These are phyloP conservation scores for Bombus turneri DNA, from an alignment of 1,140 invertebrate species.

Conservation along the genomic window DNA sequence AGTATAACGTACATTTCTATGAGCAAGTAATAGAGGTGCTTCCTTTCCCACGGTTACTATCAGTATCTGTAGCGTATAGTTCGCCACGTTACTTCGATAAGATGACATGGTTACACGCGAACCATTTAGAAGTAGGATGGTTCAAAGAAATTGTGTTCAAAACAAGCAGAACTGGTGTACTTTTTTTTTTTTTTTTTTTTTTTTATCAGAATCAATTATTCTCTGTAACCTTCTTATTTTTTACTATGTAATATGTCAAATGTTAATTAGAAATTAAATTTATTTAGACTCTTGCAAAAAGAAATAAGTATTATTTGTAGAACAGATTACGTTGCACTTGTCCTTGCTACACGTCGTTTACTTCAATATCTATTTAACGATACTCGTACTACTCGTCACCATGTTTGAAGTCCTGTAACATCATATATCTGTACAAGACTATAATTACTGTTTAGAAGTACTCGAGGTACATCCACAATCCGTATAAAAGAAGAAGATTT, in stretches of 20 bases:
- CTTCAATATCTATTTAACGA: constrained; percentile 38
- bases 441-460: constrained; percentile 20
- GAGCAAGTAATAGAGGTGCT: constrained; percentile 72
- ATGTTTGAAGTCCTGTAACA: constrained; percentile 26
- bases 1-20: constrained; percentile 48
- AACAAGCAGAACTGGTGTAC: too few relatives aligned
- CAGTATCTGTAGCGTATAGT: constrained; percentile 63
- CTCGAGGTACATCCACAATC: constrained; percentile 15
- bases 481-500: constrained; percentile 30
- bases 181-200: too few relatives aligned
- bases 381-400: constrained; percentile 24
- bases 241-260: neutral
- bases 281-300: neutral
- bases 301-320: neutral
- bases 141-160: neutral
- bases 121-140: neutral
- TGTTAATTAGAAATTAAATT: neutral
- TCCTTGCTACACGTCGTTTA: constrained; percentile 23
- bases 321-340: constrained; percentile 3
- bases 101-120: constrained; percentile 19
- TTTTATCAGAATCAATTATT: neutral
- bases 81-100: constrained; percentile 30
- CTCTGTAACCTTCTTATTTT: neutral
- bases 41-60: constrained; percentile 81
- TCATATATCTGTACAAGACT: constrained; percentile 26